Evolutionary conservation across 1,140 invertebrate genomes (phyloP).

Genomic region (Pristionchus pacificus): DNA sequence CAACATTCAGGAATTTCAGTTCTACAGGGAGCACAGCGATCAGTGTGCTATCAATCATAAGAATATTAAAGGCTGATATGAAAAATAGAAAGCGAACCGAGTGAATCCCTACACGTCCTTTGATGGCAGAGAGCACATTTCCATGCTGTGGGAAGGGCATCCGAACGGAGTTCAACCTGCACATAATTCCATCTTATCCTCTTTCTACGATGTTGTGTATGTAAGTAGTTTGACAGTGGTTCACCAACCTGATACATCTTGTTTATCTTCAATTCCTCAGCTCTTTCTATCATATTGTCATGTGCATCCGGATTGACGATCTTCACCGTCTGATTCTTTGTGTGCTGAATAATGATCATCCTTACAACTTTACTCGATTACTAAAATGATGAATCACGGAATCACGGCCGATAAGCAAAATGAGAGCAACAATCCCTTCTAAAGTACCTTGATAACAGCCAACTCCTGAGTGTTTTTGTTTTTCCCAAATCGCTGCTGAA

Average conservation of each 20-base stretch:
- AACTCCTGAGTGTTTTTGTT: too few relatives aligned
- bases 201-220: not conserved
- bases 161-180: not conserved
- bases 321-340: too few relatives aligned
- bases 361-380: too few relatives aligned
- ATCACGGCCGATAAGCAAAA: too few relatives aligned
- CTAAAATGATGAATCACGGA: too few relatives aligned
- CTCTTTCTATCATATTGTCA: not conserved
- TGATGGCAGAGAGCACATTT: not conserved
- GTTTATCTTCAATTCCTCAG: constrained; percentile 10
- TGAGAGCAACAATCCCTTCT: too few relatives aligned
- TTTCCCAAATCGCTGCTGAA: too few relatives aligned
- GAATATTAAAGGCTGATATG: too few relatives aligned
- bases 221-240: not conserved
- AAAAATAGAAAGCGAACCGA: too few relatives aligned
- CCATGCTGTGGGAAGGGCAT: not conserved
- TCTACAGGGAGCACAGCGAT: too few relatives aligned
- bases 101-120: not conserved
- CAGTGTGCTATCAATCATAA: too few relatives aligned
- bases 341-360: constrained; percentile 12
- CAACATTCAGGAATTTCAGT: constrained; percentile 13
- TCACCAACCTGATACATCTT: not conserved
- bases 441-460: too few relatives aligned
- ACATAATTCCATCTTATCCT: not conserved
- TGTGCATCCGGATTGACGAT: not conserved